Evolutionary conservation across 2,797 vertebrate species (phyloP).

Genomic region (Centroberyx gerrardi): DNA sequence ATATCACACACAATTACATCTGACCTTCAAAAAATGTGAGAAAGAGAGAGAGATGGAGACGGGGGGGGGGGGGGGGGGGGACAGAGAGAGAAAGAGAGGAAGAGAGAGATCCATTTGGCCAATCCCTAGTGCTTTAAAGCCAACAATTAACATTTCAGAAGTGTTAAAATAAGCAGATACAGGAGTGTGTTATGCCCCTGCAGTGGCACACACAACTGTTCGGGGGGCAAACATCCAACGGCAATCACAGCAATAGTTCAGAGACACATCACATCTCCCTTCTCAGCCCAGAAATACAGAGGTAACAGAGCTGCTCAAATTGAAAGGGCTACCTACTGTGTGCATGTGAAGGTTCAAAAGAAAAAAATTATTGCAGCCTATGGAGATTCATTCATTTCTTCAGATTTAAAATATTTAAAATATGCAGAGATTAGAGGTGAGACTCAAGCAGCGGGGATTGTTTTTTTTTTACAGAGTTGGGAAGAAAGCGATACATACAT

Average conservation of each 20-base stretch:
- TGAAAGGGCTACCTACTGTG: not conserved
- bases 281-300: constrained; percentile 1
- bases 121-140: not conserved
- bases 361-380: too few relatives aligned
- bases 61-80: not conserved
- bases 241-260: not conserved
- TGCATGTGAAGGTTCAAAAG: too few relatives aligned
- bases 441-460: not conserved
- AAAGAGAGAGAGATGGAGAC: not conserved
- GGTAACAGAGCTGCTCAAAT: not conserved
- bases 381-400: too few relatives aligned
- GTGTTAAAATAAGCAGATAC: not conserved
- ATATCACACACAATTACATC: constrained; percentile 17
- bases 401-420: too few relatives aligned
- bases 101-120: not conserved
- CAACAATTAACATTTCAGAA: constrained; percentile 19
- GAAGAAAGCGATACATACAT: too few relatives aligned
- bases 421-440: too few relatives aligned
- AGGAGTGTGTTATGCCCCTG: not conserved
- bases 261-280: constrained; percentile 6
- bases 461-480: not conserved
- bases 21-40: constrained; percentile 38
- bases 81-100: not conserved
- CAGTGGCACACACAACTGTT: not conserved
- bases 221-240: not conserved